phyloP scores from a whole-genome alignment of 2,888 invertebrate species.

The Rotaria sp. region DNA sequence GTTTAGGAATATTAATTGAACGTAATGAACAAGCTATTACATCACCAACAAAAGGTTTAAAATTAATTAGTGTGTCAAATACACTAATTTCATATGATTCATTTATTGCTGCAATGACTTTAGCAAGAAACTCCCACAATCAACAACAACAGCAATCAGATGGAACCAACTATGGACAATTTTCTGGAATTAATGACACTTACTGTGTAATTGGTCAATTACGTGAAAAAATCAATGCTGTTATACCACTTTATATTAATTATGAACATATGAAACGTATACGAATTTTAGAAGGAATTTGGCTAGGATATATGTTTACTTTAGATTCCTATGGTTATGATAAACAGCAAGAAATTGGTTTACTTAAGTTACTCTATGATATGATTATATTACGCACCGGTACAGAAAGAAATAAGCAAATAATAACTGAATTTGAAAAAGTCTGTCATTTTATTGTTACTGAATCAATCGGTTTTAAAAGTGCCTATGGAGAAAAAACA shows the following conservation, averaged over 20 bases:
- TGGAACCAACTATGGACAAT: conserved; percentile 10
- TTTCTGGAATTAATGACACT: conserved; percentile 16
- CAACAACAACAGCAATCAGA: not conserved
- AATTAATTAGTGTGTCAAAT: conserved; percentile 29
- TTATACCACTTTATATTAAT: conserved; percentile 32
- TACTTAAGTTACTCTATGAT: conserved; percentile 29
- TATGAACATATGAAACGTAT: conserved; percentile 38
- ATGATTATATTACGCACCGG: conserved; percentile 27
- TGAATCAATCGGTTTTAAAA: conserved; percentile 30
- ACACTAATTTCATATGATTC: conserved; percentile 34
- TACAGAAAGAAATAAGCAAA: conserved; percentile 12
- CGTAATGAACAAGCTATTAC: conserved; percentile 35
- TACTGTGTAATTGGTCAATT: conserved; percentile 29
- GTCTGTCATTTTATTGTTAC: conserved; percentile 31
- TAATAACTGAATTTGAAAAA: conserved; percentile 31
- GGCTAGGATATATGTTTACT: conserved; percentile 32
- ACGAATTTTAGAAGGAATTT: conserved; percentile 34
- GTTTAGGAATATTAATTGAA: conserved; percentile 34
- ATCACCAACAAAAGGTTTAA: conserved; percentile 33
- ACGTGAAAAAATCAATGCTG: conserved; percentile 36
- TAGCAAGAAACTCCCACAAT: conserved; percentile 28
- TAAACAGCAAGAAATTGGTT: conserved; percentile 34
- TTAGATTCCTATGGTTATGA: conserved; percentile 35
- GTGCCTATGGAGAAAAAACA: conserved; percentile 32
- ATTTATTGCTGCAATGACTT: conserved; percentile 34